A percentile compares a stretch with the other conserved stretches of the same genome.
Conservation (phyloP, 2,888 invertebrate genomes). For the Tricholauxania praeusta region DNA sequence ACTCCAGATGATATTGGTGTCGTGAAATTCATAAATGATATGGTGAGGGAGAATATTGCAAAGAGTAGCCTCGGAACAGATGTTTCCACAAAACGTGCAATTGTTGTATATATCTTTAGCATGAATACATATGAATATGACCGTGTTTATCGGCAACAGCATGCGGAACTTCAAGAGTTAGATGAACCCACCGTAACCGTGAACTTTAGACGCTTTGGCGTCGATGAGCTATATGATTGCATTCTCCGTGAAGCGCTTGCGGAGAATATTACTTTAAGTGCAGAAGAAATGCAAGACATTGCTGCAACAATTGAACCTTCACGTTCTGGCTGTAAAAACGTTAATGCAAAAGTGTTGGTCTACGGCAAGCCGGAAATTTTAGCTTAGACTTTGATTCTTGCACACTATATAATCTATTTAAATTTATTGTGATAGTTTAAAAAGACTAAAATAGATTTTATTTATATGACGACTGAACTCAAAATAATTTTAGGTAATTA, state of each 20-base stretch:
- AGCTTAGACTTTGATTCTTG: background rate
- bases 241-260: slow-evolving; percentile 53
- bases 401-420: background rate
- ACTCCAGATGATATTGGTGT: slow-evolving; percentile 48
- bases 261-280: slow-evolving; percentile 49
- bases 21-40: slow-evolving; percentile 51
- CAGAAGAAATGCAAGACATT: slow-evolving; percentile 52
- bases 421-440: background rate
- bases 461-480: too few species aligned
- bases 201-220: slow-evolving; percentile 53
- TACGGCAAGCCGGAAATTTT: slow-evolving; percentile 44
- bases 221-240: slow-evolving; percentile 55
- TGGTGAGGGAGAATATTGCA: slow-evolving; percentile 31
- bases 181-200: slow-evolving; percentile 50
- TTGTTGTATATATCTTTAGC: slow-evolving; percentile 61
- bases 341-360: slow-evolving; percentile 58
- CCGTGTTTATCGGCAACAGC: slow-evolving; percentile 38
- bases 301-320: slow-evolving; percentile 51
- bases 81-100: slow-evolving; percentile 46
- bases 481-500: too few species aligned
- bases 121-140: slow-evolving; percentile 49
- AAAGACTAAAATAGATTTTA: background rate
- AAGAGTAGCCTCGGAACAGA: background rate
- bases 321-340: slow-evolving; percentile 62
- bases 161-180: slow-evolving; percentile 46